Base-by-base conservation (phyloP, 2,797 vertebrate genomes). In the Buphagus erythrorhynchus region DNA sequence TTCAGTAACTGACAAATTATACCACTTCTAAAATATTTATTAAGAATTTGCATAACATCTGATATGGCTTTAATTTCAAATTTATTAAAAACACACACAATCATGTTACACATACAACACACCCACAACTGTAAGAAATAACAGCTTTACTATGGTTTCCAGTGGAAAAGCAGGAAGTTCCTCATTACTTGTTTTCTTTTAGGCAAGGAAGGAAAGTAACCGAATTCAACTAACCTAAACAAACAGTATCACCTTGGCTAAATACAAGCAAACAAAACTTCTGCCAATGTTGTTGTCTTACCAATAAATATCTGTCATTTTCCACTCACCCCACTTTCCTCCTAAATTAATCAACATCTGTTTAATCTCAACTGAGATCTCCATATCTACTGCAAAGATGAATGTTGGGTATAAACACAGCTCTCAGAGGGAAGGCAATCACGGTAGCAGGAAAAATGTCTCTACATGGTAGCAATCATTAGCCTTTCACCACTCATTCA, bases 401-500 rank as follows among this genome's bases (percentile, higher is more conserved):
- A 97, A 97, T 33, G 63, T 57, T 88, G 74, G 48, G 49, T 66
- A 61, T 58, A 95, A 94, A 95, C 48, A 93, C 49, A 88, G 82
- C 36, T 65, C 51, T 67, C 12, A 4, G 66, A 94, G 68, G 68
- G n/a, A 92, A 42, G 38, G 67, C 57, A 92, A 86, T 79, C 67
- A 92, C 58, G 43, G 45, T 72, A 90, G 80, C 66, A 94, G 74
- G 35, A 83, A 93, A 93, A 79, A 91, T 58, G 36, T 59, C 73
- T 95, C 77, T 46, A 54, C 17, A 5, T 14, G 42, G 71, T 58
- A 91, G 86, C 58, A 91, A 77, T 75, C 8, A 20, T 91, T 94
- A 95, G 95, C 76, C 84, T 96, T 97, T 90, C 38, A 91, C 85
- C 49, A 59, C 54, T 92, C 67, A 75, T 49, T 96, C 89, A 72